Evolutionary conservation across 2,797 vertebrate species (phyloP), one percentile per base, ranked within the genome.

Genomic region (Holocentrus rufus): DNA sequence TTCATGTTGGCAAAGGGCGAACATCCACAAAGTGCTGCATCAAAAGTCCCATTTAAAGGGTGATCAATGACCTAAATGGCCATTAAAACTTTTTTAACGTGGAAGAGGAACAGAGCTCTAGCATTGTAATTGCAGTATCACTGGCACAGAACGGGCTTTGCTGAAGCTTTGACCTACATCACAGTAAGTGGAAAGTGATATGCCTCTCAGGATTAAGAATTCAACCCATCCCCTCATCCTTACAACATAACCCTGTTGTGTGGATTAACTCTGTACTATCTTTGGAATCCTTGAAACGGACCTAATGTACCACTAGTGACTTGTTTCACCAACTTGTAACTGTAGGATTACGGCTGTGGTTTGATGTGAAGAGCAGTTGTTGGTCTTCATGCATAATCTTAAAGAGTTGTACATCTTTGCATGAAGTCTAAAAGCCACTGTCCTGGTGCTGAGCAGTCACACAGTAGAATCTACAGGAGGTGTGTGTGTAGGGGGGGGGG

Each of bases 81-180:
- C 64, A 60, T 81, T 80, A 53, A 79, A 83, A 81, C 39, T 63
- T 84, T 81, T 65, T 66, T 77, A 25, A 56, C 55, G 56, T 63
- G 72, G 34, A 63, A 39, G 34, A 50, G 62, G 57, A 70, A 74
- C 9, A 2, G 50, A 78, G 61, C 59, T 74, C 46, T 64, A 67
- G 59, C 57, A 65, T 64, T 72, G 63, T 84, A 86, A 87, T 75
- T 88, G 83, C 64, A 61, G 79, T 78, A 79, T 87, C 70, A 61
- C 76, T 77, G 83, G 78, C 80, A 72, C 76, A 76, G 81, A 69
- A 78, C 79, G 64, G 80, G 81, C 83, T 88, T 85, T 84, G 78
- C 87, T 77, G 67, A 69, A 83, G 86, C 80, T 71, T 74, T 92
- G 91, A 91, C 91, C 90, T 92, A 92, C 84, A 93, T 92, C 90